phyloP scores from a whole-genome alignment of 2,888 invertebrate species.

The Aphodius sticticus region DNA sequence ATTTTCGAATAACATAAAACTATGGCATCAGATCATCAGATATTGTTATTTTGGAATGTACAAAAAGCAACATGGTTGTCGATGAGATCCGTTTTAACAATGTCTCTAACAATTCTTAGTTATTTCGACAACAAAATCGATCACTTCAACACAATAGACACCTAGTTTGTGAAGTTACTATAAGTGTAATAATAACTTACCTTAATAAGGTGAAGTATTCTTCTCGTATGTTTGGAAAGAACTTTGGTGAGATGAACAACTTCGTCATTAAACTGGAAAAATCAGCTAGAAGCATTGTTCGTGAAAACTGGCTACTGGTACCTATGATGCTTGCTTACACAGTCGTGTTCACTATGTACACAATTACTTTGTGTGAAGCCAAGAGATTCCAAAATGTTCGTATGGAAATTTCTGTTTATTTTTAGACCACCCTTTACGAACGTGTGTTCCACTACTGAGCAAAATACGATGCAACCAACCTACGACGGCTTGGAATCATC shows the following conservation, averaged over 20 bases:
- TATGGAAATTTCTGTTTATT: constrained; percentile 30
- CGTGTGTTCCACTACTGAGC: background rate
- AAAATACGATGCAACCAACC: background rate
- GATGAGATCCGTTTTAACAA: too few species aligned
- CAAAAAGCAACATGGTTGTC: too few species aligned
- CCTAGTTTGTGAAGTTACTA: background rate
- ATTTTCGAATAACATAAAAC: too few species aligned
- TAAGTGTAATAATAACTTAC: background rate
- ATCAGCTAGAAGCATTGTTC: constrained; percentile 22
- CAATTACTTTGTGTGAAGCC: background rate
- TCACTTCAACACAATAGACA: background rate
- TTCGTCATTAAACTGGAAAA: constrained; percentile 9
- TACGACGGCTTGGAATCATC: constrained; percentile 26
- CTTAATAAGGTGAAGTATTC: background rate
- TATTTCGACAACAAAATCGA: background rate
- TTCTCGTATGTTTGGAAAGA: background rate
- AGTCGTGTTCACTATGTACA: background rate
- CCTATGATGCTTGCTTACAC: background rate
- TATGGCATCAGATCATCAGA: too few species aligned
- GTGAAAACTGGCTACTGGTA: constrained; percentile 9
- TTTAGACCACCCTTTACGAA: constrained; percentile 16
- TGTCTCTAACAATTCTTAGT: background rate
- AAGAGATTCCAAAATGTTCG: constrained; percentile 29
- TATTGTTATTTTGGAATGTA: too few species aligned
- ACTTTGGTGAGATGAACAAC: background rate